phyloP scores from a whole-genome alignment of 2,888 invertebrate species.

The Gonocerus acuteangulatus region DNA sequence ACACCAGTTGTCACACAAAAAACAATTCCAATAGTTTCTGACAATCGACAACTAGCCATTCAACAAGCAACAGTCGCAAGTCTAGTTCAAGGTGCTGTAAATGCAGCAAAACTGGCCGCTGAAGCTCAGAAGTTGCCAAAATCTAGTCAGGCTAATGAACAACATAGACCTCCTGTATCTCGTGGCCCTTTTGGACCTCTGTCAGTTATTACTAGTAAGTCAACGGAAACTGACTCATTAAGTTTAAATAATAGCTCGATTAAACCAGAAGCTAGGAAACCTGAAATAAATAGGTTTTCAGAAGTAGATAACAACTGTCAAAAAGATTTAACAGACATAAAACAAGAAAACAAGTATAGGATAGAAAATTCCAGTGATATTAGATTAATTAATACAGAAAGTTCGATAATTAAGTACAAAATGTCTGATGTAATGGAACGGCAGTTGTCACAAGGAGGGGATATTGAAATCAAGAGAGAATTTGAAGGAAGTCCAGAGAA shows the following conservation, averaged over 20 bases:
- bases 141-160: conserved; percentile 6
- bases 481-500: conserved; percentile 25
- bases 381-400: conserved; percentile 11
- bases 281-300: conserved; percentile 7
- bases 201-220: conserved; percentile 19
- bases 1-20: conserved; percentile 34
- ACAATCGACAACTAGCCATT: conserved; percentile 36
- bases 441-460: neutral
- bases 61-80: conserved; percentile 37
- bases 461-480: conserved; percentile 25
- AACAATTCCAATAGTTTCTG: conserved; percentile 41
- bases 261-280: conserved; percentile 3
- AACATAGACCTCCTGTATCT: conserved; percentile 6
- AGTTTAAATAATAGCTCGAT: neutral
- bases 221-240: neutral
- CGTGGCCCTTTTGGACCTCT: conserved; percentile 10
- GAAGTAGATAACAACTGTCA: conserved; percentile 12
- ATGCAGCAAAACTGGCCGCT: conserved; percentile 35
- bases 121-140: conserved; percentile 27
- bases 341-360: conserved; percentile 12
- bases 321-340: conserved; percentile 11
- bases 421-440: conserved; percentile 9
- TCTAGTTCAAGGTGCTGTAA: conserved; percentile 38
- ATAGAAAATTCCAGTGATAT: conserved; percentile 15
- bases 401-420: conserved; percentile 19